Conservation (phyloP, 2,797 vertebrate genomes). For the Paratrypauchen microcephalus region DNA sequence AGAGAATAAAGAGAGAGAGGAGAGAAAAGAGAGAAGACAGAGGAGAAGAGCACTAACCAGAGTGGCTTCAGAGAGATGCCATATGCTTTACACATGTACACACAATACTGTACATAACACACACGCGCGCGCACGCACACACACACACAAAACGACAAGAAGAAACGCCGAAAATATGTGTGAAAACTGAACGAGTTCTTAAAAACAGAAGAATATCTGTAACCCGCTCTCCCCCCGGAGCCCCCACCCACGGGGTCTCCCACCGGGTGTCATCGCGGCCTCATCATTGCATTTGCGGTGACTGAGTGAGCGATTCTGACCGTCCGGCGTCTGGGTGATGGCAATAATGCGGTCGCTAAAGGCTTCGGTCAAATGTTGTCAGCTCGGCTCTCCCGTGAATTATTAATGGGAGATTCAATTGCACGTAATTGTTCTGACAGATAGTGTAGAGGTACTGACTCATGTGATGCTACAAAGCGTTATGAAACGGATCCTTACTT, state of each 20-base stretch:
- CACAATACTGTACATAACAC: too few relatives aligned
- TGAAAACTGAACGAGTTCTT: too few relatives aligned
- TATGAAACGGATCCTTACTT: neutral
- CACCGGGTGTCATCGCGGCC: constrained; percentile 58
- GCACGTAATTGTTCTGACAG: constrained; percentile 71
- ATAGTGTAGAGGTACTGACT: constrained; percentile 47
- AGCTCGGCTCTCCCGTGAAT: constrained; percentile 84
- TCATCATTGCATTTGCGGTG: constrained; percentile 45
- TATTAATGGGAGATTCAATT: constrained; percentile 84
- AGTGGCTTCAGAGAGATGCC: too few relatives aligned
- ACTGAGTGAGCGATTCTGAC: constrained; percentile 47
- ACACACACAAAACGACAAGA: too few relatives aligned
- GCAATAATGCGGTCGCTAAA: constrained; percentile 63
- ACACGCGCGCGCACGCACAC: too few relatives aligned
- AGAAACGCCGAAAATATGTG: too few relatives aligned
- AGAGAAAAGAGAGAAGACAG: too few relatives aligned
- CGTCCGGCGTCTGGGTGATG: constrained; percentile 26
- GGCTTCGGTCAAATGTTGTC: constrained; percentile 73
- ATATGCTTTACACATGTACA: too few relatives aligned
- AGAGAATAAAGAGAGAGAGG: too few relatives aligned
- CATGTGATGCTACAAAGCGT: neutral
- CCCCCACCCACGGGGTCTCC: constrained; percentile 23
- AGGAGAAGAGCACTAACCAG: too few relatives aligned
- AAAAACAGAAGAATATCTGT: too few relatives aligned
- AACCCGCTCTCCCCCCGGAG: too few relatives aligned